Conservation (phyloP, 1,140 invertebrate genomes). For the Panagrolaimus sp. region DNA sequence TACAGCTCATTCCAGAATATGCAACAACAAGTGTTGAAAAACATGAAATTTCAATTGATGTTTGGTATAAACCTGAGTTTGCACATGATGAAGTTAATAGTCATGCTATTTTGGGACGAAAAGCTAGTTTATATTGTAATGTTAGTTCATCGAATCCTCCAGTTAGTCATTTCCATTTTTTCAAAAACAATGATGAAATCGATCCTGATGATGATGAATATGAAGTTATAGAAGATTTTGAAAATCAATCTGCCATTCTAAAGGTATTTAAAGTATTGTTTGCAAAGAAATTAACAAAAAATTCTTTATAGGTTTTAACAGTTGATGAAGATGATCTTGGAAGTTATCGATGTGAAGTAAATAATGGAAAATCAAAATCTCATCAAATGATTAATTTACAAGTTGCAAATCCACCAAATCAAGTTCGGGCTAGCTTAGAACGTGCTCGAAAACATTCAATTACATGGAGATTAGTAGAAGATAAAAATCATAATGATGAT, state of each 20-base stretch:
- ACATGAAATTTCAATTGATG: slow-evolving; percentile 19
- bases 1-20: slow-evolving; percentile 22
- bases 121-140: slow-evolving; percentile 20
- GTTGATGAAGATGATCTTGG: slow-evolving; percentile 33
- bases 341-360: slow-evolving; percentile 27
- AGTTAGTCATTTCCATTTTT: slow-evolving; percentile 28
- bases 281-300: background rate
- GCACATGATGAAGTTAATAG: slow-evolving; percentile 20
- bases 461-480: slow-evolving; percentile 22
- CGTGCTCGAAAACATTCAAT: slow-evolving; percentile 28
- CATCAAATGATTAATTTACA: slow-evolving; percentile 26
- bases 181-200: slow-evolving; percentile 26
- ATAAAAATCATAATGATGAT: slow-evolving; percentile 12
- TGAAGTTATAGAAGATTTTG: slow-evolving; percentile 19
- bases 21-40: slow-evolving; percentile 33
- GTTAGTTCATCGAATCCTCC: slow-evolving; percentile 38
- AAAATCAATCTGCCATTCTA: slow-evolving; percentile 16
- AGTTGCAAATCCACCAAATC: slow-evolving; percentile 15
- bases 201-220: slow-evolving; percentile 18
- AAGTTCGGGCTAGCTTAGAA: slow-evolving; percentile 15
- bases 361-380: slow-evolving; percentile 27
- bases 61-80: slow-evolving; percentile 22
- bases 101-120: slow-evolving; percentile 22
- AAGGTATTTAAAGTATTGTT: slow-evolving; percentile 10
- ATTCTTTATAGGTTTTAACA: slow-evolving; percentile 22